These are phyloP conservation scores for Protobothrops flavoviridis DNA, from an alignment of 2,113 vertebrate genomes.

Conservation along the genomic window DNA sequence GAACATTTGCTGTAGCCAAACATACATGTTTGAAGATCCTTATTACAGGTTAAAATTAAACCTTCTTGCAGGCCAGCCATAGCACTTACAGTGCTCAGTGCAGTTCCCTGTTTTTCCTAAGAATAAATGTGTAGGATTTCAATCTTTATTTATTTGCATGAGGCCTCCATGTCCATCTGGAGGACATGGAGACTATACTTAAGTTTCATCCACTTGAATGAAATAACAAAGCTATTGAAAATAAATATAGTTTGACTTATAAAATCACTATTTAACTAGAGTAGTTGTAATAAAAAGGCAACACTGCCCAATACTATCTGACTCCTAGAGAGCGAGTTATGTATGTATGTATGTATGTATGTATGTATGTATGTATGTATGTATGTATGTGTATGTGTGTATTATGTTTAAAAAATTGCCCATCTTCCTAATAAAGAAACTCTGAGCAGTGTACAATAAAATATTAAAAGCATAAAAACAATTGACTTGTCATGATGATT, in stretches of 20 bases:
- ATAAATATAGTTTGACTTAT: conserved; percentile 62
- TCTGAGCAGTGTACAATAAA: too few relatives aligned
- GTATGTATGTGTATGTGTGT: too few relatives aligned
- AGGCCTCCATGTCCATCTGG: neutral
- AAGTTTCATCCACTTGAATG: neutral
- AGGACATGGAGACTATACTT: accelerated
- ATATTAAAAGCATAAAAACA: neutral
- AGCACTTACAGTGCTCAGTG: neutral
- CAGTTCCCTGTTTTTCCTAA: neutral
- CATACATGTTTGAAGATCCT: neutral
- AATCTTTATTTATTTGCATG: neutral
- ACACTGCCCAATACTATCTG: conserved; percentile 38
- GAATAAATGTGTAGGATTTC: neutral
- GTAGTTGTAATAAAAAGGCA: conserved; percentile 56
- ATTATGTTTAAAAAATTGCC: too few relatives aligned
- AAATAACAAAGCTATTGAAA: conserved; percentile 52
- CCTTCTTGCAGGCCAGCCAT: neutral
- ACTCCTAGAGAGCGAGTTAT: conserved; percentile 40
- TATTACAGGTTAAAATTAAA: neutral
- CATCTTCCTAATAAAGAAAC: too few relatives aligned
- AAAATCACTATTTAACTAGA: conserved; percentile 46
- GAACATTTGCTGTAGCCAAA: neutral
- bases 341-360: too few relatives aligned
- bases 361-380: too few relatives aligned
- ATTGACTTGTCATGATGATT: conserved; percentile 67